Base-by-base conservation (phyloP, 2,888 invertebrate genomes). In the Lasioglossum calceatum region DNA sequence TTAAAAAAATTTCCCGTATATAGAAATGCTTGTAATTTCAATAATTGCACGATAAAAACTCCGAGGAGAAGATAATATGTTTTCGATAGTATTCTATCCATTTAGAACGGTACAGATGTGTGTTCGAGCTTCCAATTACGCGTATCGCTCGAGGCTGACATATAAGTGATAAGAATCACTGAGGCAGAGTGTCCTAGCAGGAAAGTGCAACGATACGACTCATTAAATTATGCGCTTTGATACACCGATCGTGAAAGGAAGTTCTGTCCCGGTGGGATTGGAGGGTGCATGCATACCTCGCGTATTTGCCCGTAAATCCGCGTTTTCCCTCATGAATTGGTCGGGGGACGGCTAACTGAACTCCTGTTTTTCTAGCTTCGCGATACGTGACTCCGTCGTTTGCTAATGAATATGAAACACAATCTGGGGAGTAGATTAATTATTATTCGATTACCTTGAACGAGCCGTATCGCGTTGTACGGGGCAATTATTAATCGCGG, bases 391-490 rank as follows among this genome's bases (percentile, higher is more conserved):
- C 87, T 79, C 77, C n/a, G 19, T n/a, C 75, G 39, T 73, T 67
- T 76, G n/a, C 78, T 85, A 85, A 87, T 85, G 87, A 87, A 87
- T 87, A 87, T 82, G 85, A 82, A 87, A 80, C 50, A 67, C 54
- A 54, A 61, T 64, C 72, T 27, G 74, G 87, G 72, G 81, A 80
- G 36, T 47, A 71, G 79, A 82, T 87, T 87, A 87, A 85, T 87
- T 87, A 85, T 82, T 77, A 85, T 87, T 87, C 82, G 87, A 87
- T 87, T 87, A 87, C 82, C 79, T 84, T 73, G 78, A 84, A 76
- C 58, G 78, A 80, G 44, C 67, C 70, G 50, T 72, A 78, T 71
- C 86, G 75, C 44, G 77, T 82, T 74, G 7, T 54, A 54, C 73
- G 70, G 44, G 27, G 39, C 77, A 74, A 79, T 85, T 86, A 86